phyloP scores from a whole-genome alignment of 2,797 vertebrate genomes.

The Esox lucius region DNA sequence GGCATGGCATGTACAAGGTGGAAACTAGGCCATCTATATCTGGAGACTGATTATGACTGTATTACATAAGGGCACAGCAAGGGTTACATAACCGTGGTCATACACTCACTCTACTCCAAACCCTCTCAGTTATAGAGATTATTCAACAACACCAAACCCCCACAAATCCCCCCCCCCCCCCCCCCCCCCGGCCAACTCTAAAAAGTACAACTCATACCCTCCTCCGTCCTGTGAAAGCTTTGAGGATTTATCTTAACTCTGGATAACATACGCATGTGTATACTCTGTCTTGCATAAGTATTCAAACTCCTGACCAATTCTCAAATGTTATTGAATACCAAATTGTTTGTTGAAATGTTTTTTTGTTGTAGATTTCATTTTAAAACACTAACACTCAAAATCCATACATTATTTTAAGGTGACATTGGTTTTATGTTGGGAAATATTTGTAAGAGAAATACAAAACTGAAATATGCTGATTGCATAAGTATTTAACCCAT shows the following conservation, averaged over 20 bases:
- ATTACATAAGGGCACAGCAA: slow-evolving; percentile 72
- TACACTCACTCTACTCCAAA: slow-evolving; percentile 36
- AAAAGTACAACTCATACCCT: slow-evolving; percentile 23
- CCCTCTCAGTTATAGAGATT: not conserved
- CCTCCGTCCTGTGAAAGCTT: not conserved
- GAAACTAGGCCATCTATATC: slow-evolving; percentile 78
- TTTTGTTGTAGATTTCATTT: too few relatives aligned
- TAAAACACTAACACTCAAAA: too few relatives aligned
- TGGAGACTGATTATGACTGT: slow-evolving; percentile 66
- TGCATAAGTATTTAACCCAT: too few relatives aligned
- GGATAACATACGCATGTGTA: not conserved
- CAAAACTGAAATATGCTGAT: too few relatives aligned
- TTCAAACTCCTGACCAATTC: too few relatives aligned
- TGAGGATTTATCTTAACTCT: slow-evolving; percentile 1
- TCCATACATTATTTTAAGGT: too few relatives aligned
- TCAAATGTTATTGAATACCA: too few relatives aligned
- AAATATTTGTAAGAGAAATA: too few relatives aligned
- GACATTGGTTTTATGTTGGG: too few relatives aligned
- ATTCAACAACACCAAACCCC: not conserved
- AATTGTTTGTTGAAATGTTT: too few relatives aligned
- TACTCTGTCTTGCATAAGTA: too few relatives aligned
- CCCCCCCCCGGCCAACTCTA: not conserved
- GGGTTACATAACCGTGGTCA: slow-evolving; percentile 68
- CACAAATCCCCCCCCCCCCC: too few relatives aligned
- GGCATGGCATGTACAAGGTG: slow-evolving; percentile 42